phyloP scores from a whole-genome alignment of 2,113 vertebrate genomes.

The Psettodes erumei region DNA sequence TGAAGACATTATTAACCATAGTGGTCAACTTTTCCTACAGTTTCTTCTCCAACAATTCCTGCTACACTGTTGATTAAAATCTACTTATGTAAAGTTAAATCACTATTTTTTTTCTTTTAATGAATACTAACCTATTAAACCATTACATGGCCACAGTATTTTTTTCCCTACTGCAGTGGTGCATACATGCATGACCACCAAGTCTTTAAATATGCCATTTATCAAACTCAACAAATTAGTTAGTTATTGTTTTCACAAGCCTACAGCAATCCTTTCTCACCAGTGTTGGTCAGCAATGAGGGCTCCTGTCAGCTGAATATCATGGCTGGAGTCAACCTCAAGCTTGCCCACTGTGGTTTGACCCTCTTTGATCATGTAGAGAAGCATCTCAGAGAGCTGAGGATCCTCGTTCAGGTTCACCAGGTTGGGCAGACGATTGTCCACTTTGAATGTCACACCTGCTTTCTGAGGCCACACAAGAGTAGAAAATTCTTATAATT shows the following conservation, averaged over 20 bases:
- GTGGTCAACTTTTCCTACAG: too few species aligned
- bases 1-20: not conserved
- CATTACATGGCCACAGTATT: not conserved
- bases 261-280: conserved; percentile 72
- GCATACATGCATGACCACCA: not conserved
- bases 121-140: not conserved
- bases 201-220: not conserved
- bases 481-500: not conserved
- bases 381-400: conserved; percentile 94
- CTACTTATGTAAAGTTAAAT: not conserved
- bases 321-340: conserved; percentile 83
- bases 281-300: conserved; percentile 95
- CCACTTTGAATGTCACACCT: conserved; percentile 93
- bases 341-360: conserved; percentile 91
- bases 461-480: conserved; percentile 84
- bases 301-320: conserved; percentile 93
- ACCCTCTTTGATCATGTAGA: conserved; percentile 97
- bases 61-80: not conserved
- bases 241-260: not conserved
- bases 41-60: too few species aligned
- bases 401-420: conserved; percentile 98
- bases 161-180: not conserved
- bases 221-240: not conserved
- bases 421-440: conserved; percentile 92
- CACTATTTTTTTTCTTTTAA: not conserved